Evolutionary conservation across 2,888 invertebrate genomes (phyloP), one percentile per base, ranked within the genome.

Genomic region (Fabriciana adippe): DNA sequence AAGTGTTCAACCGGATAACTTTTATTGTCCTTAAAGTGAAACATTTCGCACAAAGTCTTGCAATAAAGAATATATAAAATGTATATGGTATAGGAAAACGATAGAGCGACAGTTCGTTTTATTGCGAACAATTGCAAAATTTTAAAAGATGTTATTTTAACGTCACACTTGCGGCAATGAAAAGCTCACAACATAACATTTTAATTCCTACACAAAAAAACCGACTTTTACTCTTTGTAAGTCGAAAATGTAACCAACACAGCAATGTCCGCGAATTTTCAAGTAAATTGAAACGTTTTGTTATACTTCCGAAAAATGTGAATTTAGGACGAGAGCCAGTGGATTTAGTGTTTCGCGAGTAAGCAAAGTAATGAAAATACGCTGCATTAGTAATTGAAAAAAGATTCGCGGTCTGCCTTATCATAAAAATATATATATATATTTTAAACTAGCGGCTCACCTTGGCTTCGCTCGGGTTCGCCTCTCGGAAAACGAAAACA

Each of bases 201-300:
- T 57, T 66, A 66, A 66, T 66, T 63, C 59, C 67, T 51, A 45
- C 35, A 54, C 59, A 50, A 47, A 66, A 61, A 66, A 41, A 45
- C n/a, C 47, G 55, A 51, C 50, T 66, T 55, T 66, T 55, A 54
- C 62, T 57, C 55, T 66, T 66, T 69, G 51, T 55, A 13, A 69
- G 48, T 48, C 59, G 31, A 50, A 66, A 63, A 69, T 66, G 53
- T 62, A 68, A 56, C 56, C 56, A 68, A 67, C 63, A 54, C 55
- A 48, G 64, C 59, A 48, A 59, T 55, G 64, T 55, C 54, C 57
- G 64, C 64, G 48, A 63, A 63, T 63, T 67, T 60, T 55, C 60
- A 66, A 66, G 66, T 61, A 66, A 66, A 66, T 66, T 66, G 55
- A 61, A 66, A 61, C 14, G 35, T 66, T 66, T 66, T 66, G 60